phyloP scores from a whole-genome alignment of 2,888 invertebrate genomes.

The Bombylius major region DNA sequence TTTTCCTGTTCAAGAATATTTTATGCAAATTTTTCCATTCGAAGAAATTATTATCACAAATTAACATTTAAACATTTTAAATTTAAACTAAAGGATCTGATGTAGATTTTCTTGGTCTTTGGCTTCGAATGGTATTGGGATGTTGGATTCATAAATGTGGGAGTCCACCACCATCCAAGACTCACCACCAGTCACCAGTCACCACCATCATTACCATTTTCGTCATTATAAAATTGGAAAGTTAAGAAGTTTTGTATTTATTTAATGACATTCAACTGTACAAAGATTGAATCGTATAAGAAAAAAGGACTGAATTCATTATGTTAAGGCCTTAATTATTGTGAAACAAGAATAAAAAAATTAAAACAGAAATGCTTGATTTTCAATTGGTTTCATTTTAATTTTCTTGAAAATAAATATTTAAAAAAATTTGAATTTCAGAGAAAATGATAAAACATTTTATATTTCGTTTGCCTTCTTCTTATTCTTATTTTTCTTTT shows the following conservation, averaged over 20 bases:
- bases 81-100: background rate
- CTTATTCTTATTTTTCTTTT: no score
- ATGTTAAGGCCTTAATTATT: no score
- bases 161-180: background rate
- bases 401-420: no score
- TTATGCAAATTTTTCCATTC: constrained; percentile 5
- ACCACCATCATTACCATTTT: background rate
- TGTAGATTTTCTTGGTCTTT: background rate
- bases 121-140: background rate
- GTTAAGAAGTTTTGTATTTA: background rate
- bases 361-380: no score
- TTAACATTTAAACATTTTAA: constrained; percentile 6
- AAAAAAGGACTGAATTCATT: no score
- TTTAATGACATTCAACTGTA: no score
- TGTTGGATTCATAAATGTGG: constrained; percentile 5
- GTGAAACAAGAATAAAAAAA: no score
- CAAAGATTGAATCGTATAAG: no score
- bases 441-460: no score
- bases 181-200: background rate
- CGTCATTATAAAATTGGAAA: background rate
- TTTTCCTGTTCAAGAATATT: constrained; percentile 2
- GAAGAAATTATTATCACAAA: constrained; percentile 5
- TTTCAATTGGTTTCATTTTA: no score
- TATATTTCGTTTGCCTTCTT: no score
- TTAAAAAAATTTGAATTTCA: no score